phyloP scores from a whole-genome alignment of 2,797 vertebrate genomes.

The Muscicapa comitata region DNA sequence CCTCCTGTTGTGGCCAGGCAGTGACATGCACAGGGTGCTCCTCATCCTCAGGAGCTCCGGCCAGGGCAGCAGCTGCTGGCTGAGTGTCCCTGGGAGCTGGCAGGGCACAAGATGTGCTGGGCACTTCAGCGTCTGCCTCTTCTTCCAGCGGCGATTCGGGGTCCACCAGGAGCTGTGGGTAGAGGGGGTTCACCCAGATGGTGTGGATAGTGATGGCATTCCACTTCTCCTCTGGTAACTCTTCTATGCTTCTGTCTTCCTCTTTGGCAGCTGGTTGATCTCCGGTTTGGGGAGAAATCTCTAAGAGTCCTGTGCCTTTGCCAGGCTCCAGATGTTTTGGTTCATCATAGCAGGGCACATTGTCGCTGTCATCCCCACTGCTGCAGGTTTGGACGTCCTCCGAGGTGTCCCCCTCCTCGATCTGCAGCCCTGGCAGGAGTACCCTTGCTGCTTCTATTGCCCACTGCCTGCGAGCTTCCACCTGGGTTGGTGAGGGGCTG shows the following conservation, averaged over 20 bases:
- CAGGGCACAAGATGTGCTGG: not conserved
- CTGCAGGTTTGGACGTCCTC: too few relatives aligned
- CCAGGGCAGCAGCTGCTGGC: too few relatives aligned
- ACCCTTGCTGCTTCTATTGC: not conserved
- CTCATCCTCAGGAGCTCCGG: accelerated
- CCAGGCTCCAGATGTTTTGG: not conserved
- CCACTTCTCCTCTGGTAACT: too few relatives aligned
- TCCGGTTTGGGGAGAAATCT: not conserved
- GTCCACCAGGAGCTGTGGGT: not conserved
- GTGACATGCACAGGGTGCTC: not conserved
- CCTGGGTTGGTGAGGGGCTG: not conserved
- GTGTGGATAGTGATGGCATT: not conserved
- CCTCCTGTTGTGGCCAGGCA: not conserved
- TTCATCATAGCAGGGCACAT: accelerated
- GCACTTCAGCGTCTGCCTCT: not conserved
- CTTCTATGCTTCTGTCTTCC: accelerated
- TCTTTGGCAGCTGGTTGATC: not conserved
- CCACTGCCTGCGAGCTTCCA: not conserved
- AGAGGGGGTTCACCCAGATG: not conserved
- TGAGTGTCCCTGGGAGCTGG: too few relatives aligned
- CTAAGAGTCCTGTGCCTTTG: too few relatives aligned
- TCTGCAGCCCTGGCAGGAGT: not conserved
- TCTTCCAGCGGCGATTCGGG: accelerated
- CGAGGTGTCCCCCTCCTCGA: not conserved
- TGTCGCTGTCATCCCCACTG: accelerated